Base-by-base conservation (phyloP, 2,888 invertebrate genomes). In the Glyphotaelius pellucidus region DNA sequence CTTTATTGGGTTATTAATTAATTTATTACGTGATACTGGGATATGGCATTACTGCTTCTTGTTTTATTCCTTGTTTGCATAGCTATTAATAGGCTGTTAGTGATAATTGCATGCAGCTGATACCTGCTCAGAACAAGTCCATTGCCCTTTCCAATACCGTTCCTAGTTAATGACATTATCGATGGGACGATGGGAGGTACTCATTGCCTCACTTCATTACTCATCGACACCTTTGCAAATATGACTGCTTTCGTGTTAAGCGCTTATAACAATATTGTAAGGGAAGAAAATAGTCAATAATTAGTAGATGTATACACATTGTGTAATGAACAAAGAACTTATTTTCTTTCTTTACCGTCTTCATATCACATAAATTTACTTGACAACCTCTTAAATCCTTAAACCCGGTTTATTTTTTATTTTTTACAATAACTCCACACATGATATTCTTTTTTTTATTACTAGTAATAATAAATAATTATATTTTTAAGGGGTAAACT, bases 101-200 rank as follows among this genome's bases (percentile, higher is more conserved):
- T n/a, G 67, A n/a, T 67, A 67, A 67, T 9, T n/a, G 67, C 67
- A n/a, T n/a, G n/a, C 2, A 67, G 9, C 67, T 67, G n/a, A 9
- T 67, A 9, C 67, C 84, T 30, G 90, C 83, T 83, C 35, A 83
- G 30, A 25, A 14, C 47, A 52, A 15, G 67, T 84, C 52, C 90
- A 19, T 90, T 83, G 90, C 84, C 52, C 90, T 67, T 35, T 30
- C 90, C 79, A 35, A 90, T 90, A 83, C 81, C 83, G 90, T 42
- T 88, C 80, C 88, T 88, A 52, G 88, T 91, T 88, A 90, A 83
- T 87, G 91, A 87, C 88, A 80, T 91, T 91, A 42, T 91, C 87
- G 83, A 47, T 42, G 52, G 35, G 30, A 67, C 87, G 83, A 47
- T 42, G 52, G 35, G 30, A 67, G 35, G 79, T 30, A 85, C 84